Evolutionary conservation across 1,140 invertebrate genomes (phyloP).

Genomic region (Pachyrhynchus sulphureomaculatus): DNA sequence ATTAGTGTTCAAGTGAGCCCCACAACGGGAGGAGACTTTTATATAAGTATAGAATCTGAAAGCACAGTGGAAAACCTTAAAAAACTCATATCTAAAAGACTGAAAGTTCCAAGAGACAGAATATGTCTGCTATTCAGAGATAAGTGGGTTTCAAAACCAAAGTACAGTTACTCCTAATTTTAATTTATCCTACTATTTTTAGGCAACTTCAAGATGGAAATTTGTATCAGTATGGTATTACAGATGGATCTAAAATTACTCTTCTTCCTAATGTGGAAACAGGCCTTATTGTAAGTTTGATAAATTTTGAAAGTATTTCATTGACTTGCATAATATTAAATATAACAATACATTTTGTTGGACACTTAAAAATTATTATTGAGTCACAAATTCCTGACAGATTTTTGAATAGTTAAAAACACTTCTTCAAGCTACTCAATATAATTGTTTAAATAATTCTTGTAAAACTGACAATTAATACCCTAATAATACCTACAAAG

Average conservation of each 20-base stretch:
- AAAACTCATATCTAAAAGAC: slow-evolving; percentile 85
- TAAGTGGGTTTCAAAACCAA: slow-evolving; percentile 66
- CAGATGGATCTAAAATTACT: slow-evolving; percentile 84
- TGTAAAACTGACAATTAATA: no score
- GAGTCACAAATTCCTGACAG: no score
- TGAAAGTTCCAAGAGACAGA: slow-evolving; percentile 88
- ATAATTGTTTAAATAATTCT: no score
- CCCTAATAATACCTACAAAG: no score
- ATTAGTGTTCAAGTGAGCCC: slow-evolving; percentile 83
- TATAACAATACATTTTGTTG: no score
- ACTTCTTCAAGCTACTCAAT: no score
- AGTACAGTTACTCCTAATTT: slow-evolving; percentile 39
- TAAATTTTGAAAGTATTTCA: background rate
- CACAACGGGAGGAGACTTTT: slow-evolving; percentile 88
- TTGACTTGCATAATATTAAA: background rate
- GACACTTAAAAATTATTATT: no score
- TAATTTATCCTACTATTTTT: slow-evolving; percentile 37
- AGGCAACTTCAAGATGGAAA: slow-evolving; percentile 88
- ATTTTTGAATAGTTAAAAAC: no score
- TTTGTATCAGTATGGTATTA: slow-evolving; percentile 80
- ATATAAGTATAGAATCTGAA: slow-evolving; percentile 73
- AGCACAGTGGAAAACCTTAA: slow-evolving; percentile 86
- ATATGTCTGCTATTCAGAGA: slow-evolving; percentile 89
- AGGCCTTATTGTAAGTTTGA: slow-evolving; percentile 83
- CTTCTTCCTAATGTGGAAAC: slow-evolving; percentile 91